phyloP scores from a whole-genome alignment of 2,113 vertebrate genomes.

The Laterallus jamaicensis region DNA sequence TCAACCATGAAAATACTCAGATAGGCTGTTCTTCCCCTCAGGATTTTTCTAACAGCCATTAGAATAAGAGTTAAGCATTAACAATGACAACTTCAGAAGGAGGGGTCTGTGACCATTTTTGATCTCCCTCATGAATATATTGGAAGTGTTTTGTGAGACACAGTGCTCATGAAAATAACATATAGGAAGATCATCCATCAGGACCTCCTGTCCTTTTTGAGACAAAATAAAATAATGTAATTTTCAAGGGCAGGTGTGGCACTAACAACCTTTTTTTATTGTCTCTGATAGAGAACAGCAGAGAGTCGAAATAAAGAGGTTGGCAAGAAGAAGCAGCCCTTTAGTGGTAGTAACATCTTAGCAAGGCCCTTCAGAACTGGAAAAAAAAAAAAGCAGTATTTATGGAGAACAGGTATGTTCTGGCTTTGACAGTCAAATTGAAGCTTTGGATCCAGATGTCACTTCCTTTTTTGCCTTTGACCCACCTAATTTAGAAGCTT shows the following conservation, averaged over 20 bases:
- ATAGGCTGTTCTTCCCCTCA: not conserved
- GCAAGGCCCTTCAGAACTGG: not conserved
- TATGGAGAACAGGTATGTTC: not conserved
- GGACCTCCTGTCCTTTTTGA: not conserved
- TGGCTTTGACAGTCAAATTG: not conserved
- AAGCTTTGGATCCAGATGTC: not conserved
- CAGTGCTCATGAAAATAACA: not conserved
- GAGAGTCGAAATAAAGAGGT: not conserved
- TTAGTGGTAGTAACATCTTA: not conserved
- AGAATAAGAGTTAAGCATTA: not conserved
- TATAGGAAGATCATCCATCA: not conserved
- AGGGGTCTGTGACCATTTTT: not conserved
- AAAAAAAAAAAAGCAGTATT: not conserved
- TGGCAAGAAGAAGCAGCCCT: not conserved
- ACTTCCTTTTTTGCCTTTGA: not conserved
- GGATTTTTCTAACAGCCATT: not conserved
- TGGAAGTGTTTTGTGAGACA: not conserved
- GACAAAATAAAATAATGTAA: not conserved
- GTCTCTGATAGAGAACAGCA: not conserved
- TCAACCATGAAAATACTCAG: not conserved
- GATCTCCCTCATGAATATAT: rapidly evolving
- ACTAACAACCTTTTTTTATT: not conserved
- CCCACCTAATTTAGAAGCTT: not conserved
- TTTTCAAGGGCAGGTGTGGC: not conserved
- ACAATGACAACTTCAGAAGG: not conserved